phyloP scores from a whole-genome alignment of 2,888 invertebrate genomes.

The Colletes collaris region DNA sequence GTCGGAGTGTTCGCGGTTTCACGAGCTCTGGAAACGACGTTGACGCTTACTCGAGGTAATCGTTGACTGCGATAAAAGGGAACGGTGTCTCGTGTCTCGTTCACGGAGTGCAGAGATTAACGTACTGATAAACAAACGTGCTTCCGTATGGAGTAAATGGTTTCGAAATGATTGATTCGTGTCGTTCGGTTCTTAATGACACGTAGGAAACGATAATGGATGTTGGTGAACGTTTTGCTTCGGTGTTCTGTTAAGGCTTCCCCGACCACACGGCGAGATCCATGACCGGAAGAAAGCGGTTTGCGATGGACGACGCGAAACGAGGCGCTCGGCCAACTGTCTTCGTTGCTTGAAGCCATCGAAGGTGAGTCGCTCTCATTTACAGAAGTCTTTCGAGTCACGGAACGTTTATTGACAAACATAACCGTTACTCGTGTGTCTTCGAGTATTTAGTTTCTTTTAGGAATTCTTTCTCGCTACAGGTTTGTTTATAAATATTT shows the following conservation, averaged over 20 bases:
- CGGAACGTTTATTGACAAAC: no score
- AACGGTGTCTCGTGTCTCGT: no score
- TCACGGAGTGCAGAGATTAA: no score
- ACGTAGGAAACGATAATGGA: conserved; percentile 21
- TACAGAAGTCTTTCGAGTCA: no score
- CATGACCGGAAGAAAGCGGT: conserved; percentile 23
- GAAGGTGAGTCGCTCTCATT: no score
- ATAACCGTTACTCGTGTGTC: no score
- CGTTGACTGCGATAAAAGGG: no score
- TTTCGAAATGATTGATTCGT: background rate
- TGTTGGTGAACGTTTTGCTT: conserved; percentile 25
- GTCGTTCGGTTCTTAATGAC: background rate
- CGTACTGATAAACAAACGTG: conserved; percentile 12
- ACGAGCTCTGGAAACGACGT: no score
- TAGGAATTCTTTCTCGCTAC: no score
- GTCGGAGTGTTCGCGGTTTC: no score
- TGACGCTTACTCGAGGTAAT: no score
- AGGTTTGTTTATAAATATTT: background rate
- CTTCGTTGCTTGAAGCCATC: conserved; percentile 45
- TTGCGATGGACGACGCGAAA: conserved; percentile 46
- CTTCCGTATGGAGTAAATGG: background rate
- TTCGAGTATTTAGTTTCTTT: no score
- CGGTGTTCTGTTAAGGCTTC: background rate
- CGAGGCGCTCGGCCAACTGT: conserved; percentile 12
- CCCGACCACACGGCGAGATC: conserved; percentile 10